Conservation (phyloP, 1,140 invertebrate species). For the Drosophila micromelanica region DNA sequence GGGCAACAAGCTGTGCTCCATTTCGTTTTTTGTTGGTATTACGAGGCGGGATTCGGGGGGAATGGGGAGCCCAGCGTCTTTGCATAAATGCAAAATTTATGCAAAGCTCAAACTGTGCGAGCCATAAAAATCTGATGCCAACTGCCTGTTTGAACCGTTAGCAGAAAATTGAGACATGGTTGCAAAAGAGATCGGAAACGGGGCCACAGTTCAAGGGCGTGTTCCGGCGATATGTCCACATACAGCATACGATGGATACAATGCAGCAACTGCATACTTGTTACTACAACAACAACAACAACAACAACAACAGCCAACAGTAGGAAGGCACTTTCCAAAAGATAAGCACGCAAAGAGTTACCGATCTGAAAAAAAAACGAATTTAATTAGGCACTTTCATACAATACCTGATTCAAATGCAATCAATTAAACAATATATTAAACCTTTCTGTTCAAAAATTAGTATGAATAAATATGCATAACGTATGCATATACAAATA, state of each 20-base stretch:
- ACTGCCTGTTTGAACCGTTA: conserved; percentile 35
- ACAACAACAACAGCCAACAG: no score
- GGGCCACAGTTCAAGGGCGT: conserved; percentile 1
- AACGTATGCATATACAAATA: no score
- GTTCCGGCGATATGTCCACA: conserved; percentile 53
- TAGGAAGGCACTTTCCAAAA: not conserved
- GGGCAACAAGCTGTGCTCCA: conserved; percentile 49
- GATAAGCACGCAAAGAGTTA: no score
- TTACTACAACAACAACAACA: conserved; percentile 29
- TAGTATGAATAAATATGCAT: no score
- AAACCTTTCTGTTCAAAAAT: no score
- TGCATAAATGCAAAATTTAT: conserved; percentile 78
- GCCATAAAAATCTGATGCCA: conserved; percentile 49
- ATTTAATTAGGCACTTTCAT: no score
- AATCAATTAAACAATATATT: no score
- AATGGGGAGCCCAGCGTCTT: conserved; percentile 26
- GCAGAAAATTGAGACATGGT: not conserved
- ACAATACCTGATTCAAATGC: no score
- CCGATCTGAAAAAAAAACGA: no score
- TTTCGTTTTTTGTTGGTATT: conserved; percentile 52
- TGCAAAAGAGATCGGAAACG: not conserved
- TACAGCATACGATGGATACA: conserved; percentile 51
- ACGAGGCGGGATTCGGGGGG: not conserved
- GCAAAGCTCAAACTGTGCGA: conserved; percentile 70
- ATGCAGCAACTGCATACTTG: conserved; percentile 55